Base-by-base conservation (phyloP, 2,797 vertebrate species). In the Mus caroli region DNA sequence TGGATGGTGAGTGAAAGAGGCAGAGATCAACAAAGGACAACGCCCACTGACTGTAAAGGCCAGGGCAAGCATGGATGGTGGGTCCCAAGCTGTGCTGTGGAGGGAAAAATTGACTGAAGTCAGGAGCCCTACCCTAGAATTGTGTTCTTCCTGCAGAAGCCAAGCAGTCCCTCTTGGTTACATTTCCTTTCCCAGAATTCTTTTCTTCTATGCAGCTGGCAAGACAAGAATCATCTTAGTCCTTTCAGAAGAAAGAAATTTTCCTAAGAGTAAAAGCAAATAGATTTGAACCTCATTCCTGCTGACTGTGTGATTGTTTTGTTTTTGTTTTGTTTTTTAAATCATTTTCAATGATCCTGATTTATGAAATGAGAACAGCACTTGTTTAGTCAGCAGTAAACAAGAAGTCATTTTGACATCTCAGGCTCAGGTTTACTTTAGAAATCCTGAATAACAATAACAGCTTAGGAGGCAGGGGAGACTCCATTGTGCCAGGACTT, bases 381-480 rank as follows among this genome's bases (percentile, higher is more conserved):
- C 26, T 76, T 76, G 5, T 67, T 46, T 14, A 50, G 34, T 83
- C 79, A 89, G 56, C 67, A 43, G n/a, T 34, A 77, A 89, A 78
- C 13, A 64, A 62, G 71, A 10, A 60, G 24, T 26, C 6, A 28
- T 37, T 85, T 31, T n/a, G 82, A 26, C 19, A 12, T 85, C 67
- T 93, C 50, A 54, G 75, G 67, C 62, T 85, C 84, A 96, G 34
- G 52, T 37, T 69, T 92, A 92, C 60, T 75, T 88, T 15, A 90
- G 85, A 83, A 90, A 6, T 19, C 52, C 15, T 58, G 69, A 37
- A 52, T 54, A 91, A 52, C 50, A 92, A 80, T 20, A 90, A 78
- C 83, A n/a, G 67, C 34, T 73, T 3, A 19, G 34, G 1, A n/a
- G n/a, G n/a, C 9, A 12, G 17, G 22, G 50, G 24, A 87, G 7